Percentiles rank a stretch among this genome's conserved stretches.
phyloP scores from a whole-genome alignment of 2,797 vertebrate genomes.

The Arctocebus calabarensis region DNA sequence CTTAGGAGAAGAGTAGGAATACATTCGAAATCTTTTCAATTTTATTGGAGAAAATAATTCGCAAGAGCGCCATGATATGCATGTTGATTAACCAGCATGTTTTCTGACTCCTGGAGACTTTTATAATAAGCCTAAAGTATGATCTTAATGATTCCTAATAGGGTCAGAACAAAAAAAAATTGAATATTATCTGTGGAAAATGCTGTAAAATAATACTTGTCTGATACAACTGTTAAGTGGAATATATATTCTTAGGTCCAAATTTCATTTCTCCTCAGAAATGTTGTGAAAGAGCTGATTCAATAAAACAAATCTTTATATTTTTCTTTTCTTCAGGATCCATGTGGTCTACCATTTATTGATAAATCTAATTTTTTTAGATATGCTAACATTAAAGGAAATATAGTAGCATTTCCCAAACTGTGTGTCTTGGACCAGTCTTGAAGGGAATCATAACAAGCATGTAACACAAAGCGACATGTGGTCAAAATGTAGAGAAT shows the following conservation, averaged over 20 bases:
- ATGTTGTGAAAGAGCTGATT: background rate
- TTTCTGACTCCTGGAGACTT: background rate
- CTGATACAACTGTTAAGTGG: background rate
- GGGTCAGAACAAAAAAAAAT: background rate
- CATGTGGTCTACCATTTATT: background rate
- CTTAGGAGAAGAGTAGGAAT: background rate
- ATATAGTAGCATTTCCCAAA: background rate
- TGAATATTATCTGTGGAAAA: background rate
- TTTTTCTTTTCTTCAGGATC: background rate
- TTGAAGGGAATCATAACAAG: background rate
- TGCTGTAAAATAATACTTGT: background rate
- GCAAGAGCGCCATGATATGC: background rate
- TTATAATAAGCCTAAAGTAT: background rate
- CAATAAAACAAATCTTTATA: background rate
- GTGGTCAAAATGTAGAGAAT: background rate
- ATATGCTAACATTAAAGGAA: background rate
- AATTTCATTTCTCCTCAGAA: background rate
- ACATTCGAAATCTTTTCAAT: background rate
- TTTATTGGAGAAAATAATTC: background rate
- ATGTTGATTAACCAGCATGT: background rate
- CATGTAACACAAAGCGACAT: background rate
- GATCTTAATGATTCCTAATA: background rate
- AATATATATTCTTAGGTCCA: background rate
- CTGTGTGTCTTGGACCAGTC: background rate
- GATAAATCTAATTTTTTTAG: background rate